Percentiles rank a stretch among this genome's conserved stretches.
These are phyloP conservation scores for Rattus rattus DNA, from an alignment of 2,113 vertebrate species.

Conservation along the genomic window DNA sequence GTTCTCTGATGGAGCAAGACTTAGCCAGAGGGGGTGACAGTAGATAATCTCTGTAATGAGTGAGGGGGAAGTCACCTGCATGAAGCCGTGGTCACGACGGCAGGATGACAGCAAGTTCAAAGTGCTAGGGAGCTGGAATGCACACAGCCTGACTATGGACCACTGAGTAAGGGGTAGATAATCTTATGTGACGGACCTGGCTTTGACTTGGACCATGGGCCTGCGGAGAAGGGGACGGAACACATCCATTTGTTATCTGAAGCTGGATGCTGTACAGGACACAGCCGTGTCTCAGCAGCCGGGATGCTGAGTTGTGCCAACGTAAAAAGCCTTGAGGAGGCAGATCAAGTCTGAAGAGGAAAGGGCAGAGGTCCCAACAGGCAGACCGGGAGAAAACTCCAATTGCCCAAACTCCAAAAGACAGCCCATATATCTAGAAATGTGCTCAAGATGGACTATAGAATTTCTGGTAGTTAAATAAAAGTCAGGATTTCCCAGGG, in stretches of 20 bases:
- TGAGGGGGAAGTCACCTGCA: neutral
- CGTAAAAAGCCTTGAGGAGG: neutral
- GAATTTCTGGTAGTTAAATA: neutral
- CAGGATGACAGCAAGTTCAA: neutral
- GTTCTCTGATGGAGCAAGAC: neutral
- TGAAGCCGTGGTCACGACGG: neutral
- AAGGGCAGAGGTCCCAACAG: neutral
- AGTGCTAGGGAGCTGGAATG: neutral
- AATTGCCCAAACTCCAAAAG: neutral
- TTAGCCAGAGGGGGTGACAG: neutral
- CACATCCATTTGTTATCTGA: neutral
- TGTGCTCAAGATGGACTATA: neutral
- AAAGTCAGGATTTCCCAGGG: neutral
- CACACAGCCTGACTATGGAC: neutral
- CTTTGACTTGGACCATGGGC: neutral
- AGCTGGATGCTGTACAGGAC: neutral
- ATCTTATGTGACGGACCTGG: neutral
- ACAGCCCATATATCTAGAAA: neutral
- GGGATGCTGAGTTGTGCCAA: neutral
- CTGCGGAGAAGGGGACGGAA: neutral
- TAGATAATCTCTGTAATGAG: too few relatives aligned
- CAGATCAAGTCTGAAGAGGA: neutral
- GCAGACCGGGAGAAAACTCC: neutral
- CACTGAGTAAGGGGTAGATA: neutral
- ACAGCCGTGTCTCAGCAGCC: neutral